Conservation (phyloP, 2,888 invertebrate genomes). For the Cyclophora punctaria region DNA sequence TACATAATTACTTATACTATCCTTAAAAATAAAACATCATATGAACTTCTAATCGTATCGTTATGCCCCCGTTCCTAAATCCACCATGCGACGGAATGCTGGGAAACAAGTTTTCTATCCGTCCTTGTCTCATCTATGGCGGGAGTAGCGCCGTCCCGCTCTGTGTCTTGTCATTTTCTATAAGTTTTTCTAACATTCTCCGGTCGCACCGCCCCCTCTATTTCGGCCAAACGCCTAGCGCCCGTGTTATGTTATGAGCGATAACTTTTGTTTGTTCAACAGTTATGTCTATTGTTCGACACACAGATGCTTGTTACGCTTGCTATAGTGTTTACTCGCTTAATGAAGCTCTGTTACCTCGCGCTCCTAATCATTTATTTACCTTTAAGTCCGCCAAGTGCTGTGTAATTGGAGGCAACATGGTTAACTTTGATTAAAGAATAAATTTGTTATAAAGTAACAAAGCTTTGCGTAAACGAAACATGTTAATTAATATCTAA, state of each 20-base stretch:
- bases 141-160: slow-evolving; percentile 56
- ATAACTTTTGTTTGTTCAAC: slow-evolving; percentile 68
- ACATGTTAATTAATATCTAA: background rate
- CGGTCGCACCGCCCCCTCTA: slow-evolving; percentile 58
- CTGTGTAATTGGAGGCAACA: background rate
- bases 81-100: slow-evolving; percentile 72
- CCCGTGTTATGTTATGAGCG: slow-evolving; percentile 36
- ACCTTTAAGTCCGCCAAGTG: slow-evolving; percentile 9
- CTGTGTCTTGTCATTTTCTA: slow-evolving; percentile 73
- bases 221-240: slow-evolving; percentile 57
- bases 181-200: slow-evolving; percentile 74
- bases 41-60: slow-evolving; percentile 68
- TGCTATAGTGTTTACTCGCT: slow-evolving; percentile 57
- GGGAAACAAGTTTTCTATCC: slow-evolving; percentile 70
- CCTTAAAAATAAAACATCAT: slow-evolving; percentile 68
- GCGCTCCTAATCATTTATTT: slow-evolving; percentile 36
- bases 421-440: too few relatives aligned
- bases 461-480: slow-evolving; percentile 6
- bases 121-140: slow-evolving; percentile 59
- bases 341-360: slow-evolving; percentile 58
- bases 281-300: slow-evolving; percentile 67
- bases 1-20: slow-evolving; percentile 45
- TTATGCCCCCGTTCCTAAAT: slow-evolving; percentile 74
- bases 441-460: too few relatives aligned
- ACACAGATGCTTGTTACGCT: slow-evolving; percentile 65